Evolutionary conservation across 2,888 invertebrate genomes (phyloP), one percentile per base, ranked within the genome.

Genomic region (Pseudococcus longispinus): DNA sequence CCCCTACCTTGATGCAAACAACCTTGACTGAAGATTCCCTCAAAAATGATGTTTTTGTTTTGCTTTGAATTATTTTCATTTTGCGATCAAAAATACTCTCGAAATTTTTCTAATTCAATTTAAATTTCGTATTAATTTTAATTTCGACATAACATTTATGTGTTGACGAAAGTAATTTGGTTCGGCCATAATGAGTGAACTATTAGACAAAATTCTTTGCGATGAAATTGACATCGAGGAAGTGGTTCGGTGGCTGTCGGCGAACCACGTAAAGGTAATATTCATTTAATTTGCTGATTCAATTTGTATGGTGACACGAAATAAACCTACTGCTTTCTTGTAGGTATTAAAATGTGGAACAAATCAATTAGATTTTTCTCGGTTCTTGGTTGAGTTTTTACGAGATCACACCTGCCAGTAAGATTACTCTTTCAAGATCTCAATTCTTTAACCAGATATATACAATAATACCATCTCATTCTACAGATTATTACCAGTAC

Each of bases 381-480:
- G 86, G 13, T 86, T 77, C 46, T 32, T 86, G n/a, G 29, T 86
- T 3, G 86, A 86, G n/a, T 86, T 86, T 80, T n/a, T 86, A 26
- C 77, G 86, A 6, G 23, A 77, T 9, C 86, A 86, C 23, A 86
- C 86, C 37, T 37, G 86, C 32, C 77, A 74, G 86, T 86, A 86
- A 77, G 86, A 32, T 5, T 46, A 70, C 74, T 23, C 13, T 77
- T 51, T 44, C 18, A 9, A 5, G 13, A n/a, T 55, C n/a, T n/a
- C 5, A 5, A 55, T 55, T 5, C n/a, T 0, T 23, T 18, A 8
- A 8, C 3, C n/a, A 8, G 55, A n/a, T 15, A 55, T 5, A n/a
- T 55, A 51, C 20, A n/a, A 74, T 18, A 9, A 70, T 44, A 42
- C 15, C 42, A 0, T 15, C 26, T 42, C 8, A 42, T 65, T 85